Conservation (phyloP, 2,113 vertebrate genomes). For the Mesocricetus auratus region DNA sequence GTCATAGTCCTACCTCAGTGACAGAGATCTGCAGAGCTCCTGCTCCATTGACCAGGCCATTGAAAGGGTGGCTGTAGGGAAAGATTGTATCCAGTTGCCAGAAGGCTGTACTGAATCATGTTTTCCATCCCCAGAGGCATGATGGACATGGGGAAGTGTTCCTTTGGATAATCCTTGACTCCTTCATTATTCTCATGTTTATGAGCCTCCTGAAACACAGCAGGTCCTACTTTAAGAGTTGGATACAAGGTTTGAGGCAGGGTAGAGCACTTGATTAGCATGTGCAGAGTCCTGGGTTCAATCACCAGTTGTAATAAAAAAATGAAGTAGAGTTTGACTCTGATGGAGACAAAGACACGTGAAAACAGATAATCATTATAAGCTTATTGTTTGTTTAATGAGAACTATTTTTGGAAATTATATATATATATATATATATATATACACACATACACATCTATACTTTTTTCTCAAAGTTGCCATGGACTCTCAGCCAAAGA, state of each 20-base stretch:
- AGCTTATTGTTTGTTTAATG: not conserved
- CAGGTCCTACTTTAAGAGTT: not conserved
- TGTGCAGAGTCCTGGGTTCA: not conserved
- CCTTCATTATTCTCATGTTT: not conserved
- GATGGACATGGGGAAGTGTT: not conserved
- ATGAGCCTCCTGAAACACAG: not conserved
- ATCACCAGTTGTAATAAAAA: not conserved
- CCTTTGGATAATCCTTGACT: not conserved
- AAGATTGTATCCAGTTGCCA: not conserved
- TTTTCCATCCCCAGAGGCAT: not conserved
- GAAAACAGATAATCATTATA: not conserved
- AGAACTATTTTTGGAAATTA: not conserved
- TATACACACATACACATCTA: not conserved
- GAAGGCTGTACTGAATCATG: not conserved
- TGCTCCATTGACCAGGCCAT: not conserved
- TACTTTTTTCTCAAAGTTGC: constrained; percentile 14
- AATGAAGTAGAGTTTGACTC: not conserved
- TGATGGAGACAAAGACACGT: constrained; percentile 7
- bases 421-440: not conserved
- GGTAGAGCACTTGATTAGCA: not conserved
- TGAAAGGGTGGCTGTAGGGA: not conserved
- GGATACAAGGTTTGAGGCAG: too few species aligned
- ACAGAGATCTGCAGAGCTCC: too few species aligned
- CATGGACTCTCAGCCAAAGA: not conserved
- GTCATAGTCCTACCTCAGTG: not conserved